Percentiles rank a stretch among this genome's conserved stretches.
phyloP scores from a whole-genome alignment of 2,797 vertebrate genomes.

The Pogoniulus pusillus region DNA sequence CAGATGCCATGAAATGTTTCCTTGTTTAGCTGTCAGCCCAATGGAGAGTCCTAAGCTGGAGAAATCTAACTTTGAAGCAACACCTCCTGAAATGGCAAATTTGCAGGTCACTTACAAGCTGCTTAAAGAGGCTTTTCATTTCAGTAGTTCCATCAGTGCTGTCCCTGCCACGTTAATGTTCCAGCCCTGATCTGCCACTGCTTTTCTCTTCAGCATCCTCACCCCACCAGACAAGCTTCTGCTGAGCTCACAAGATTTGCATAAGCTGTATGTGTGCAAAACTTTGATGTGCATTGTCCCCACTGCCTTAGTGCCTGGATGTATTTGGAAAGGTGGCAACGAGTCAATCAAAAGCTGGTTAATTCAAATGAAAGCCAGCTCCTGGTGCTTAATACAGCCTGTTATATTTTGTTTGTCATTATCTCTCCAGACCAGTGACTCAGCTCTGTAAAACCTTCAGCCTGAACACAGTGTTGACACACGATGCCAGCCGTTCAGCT shows the following conservation, averaged over 20 bases:
- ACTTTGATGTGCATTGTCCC: not conserved
- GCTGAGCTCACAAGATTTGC: not conserved
- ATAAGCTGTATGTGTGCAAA: not conserved
- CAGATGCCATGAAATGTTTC: not conserved
- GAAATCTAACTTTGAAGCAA: not conserved
- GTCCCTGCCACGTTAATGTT: not conserved
- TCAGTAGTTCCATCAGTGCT: not conserved
- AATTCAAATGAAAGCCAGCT: constrained; percentile 41
- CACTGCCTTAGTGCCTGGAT: not conserved
- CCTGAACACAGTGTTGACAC: not conserved
- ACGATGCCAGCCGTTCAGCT: not conserved
- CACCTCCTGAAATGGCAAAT: not conserved
- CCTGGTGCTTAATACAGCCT: constrained; percentile 10
- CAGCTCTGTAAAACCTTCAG: constrained; percentile 31
- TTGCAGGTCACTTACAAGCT: not conserved
- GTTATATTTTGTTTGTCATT: constrained; percentile 44
- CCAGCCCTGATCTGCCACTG: not conserved
- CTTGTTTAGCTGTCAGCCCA: not conserved
- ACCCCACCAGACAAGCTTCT: not conserved
- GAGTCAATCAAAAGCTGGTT: constrained; percentile 42
- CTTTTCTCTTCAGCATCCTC: not conserved
- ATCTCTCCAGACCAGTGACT: constrained; percentile 51
- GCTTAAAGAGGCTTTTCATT: not conserved
- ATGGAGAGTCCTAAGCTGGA: not conserved
- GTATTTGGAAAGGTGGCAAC: constrained; percentile 2